Evolutionary conservation across 2,888 invertebrate genomes (phyloP), one percentile per base, ranked within the genome.

Genomic region (Volucella inflata): DNA sequence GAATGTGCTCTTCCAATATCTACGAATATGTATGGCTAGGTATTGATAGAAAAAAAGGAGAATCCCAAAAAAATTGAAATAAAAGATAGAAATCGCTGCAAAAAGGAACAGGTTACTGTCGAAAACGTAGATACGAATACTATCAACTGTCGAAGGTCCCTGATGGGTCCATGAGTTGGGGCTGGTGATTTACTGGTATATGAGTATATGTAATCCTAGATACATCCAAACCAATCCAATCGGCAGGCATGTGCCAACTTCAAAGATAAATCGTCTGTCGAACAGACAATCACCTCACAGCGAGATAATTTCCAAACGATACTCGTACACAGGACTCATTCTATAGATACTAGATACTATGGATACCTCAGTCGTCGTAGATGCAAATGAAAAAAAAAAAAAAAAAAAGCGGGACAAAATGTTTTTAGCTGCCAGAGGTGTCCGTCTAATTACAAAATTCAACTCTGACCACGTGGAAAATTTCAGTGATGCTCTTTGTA

Each of bases 381-480:
- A 30, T 30, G 6, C 30, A 30, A 30, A 30, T 30, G 30, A 30
- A 30, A 30, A 30, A 30, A 21, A 21, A 21, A 21, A 2, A 21
- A 21, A 21, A 21, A 21, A 2, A 21, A 21, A 30, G 6, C 30
- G 30, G 30, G 30, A 30, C 6, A 30, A 30, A 30, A 30, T 30
- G 30, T 6, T 30, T 4, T 6, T 75, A 21, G 76, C 57, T 65
- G 67, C 30, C 30, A 68, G 71, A 81, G 76, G 81, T 85, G 85
- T 85, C 76, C 59, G 71, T 81, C 81, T 85, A 81, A 85, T 85
- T 85, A 85, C 76, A 62, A 85, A 85, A 77, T 77, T 81, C 81
- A 76, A 46, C 80, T 72, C 81, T 77, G 46, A 81, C 81, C 81
- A 68, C 77, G 81, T 85, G 72, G 64, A 81, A 81, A 80, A 85